Evolutionary conservation across 92 coral and sea anemone species (phyloP).

Genomic region (Paramuricea clavata): DNA sequence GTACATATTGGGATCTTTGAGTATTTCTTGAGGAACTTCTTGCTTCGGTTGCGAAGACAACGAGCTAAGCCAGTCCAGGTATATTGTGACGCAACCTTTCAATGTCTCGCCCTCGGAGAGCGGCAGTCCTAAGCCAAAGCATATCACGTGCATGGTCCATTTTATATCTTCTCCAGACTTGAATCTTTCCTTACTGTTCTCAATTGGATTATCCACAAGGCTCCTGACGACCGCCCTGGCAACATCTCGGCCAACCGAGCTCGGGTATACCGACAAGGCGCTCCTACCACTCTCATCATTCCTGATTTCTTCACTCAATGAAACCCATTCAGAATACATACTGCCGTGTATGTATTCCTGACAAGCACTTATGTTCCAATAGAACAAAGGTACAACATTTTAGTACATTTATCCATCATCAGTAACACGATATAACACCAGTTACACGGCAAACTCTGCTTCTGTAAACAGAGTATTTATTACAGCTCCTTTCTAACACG

Average conservation of each 20-base stretch:
- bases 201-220: slow-evolving; percentile 72
- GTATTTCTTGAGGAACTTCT: slow-evolving; percentile 81
- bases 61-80: slow-evolving; percentile 89
- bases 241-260: slow-evolving; percentile 86
- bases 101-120: slow-evolving; percentile 93
- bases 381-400: not conserved
- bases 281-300: slow-evolving; percentile 81
- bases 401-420: slow-evolving; percentile 30
- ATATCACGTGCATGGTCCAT: slow-evolving; percentile 97
- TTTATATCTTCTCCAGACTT: slow-evolving; percentile 76
- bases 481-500: not conserved
- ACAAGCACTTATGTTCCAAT: not conserved
- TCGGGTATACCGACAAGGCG: slow-evolving; percentile 81
- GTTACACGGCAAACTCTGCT: not conserved
- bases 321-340: slow-evolving; percentile 99
- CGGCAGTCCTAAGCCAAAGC: slow-evolving; percentile 89
- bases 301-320: slow-evolving; percentile 80
- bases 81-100: slow-evolving; percentile 89
- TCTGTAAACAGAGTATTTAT: not conserved
- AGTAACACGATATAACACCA: slow-evolving; percentile 10
- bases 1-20: slow-evolving; percentile 82
- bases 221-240: slow-evolving; percentile 85
- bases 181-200: slow-evolving; percentile 68
- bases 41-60: slow-evolving; percentile 72
- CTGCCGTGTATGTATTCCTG: slow-evolving; percentile 40